These are phyloP conservation scores for Tetramorium bicarinatum DNA, from an alignment of 2,888 invertebrate genomes.

Conservation along the genomic window DNA sequence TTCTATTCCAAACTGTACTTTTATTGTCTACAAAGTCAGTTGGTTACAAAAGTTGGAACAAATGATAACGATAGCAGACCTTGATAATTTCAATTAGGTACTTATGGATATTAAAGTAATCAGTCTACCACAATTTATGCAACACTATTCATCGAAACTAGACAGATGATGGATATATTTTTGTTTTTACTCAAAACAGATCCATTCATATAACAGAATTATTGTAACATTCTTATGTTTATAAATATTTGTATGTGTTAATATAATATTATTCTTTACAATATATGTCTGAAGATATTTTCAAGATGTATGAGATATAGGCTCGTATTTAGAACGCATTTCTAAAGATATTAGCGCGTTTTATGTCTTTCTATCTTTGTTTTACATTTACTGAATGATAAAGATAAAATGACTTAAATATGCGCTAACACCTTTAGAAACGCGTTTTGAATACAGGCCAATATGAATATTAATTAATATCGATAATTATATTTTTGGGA, in stretches of 20 bases:
- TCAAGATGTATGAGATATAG: no score
- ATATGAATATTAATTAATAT: neutral
- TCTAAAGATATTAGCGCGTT: no score
- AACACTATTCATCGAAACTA: neutral
- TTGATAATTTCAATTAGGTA: neutral
- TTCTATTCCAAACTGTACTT: neutral
- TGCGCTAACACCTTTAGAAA: no score
- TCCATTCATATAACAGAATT: neutral
- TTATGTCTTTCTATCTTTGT: no score
- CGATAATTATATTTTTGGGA: neutral
- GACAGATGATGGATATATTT: neutral
- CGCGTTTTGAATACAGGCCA: no score
- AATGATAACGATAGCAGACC: neutral
- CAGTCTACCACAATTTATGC: neutral
- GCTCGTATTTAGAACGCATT: no score
- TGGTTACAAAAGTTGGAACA: neutral
- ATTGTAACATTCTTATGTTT: neutral
- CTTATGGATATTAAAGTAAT: conserved; percentile 13
- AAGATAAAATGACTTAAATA: no score
- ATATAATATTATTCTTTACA: neutral
- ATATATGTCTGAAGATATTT: neutral
- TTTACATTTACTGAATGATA: no score
- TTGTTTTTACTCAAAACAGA: neutral
- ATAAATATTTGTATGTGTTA: neutral
- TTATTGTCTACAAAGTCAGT: neutral